These are phyloP conservation scores for Cyprinodon brontotheroides DNA, from an alignment of 2,113 vertebrate genomes.

Conservation along the genomic window DNA sequence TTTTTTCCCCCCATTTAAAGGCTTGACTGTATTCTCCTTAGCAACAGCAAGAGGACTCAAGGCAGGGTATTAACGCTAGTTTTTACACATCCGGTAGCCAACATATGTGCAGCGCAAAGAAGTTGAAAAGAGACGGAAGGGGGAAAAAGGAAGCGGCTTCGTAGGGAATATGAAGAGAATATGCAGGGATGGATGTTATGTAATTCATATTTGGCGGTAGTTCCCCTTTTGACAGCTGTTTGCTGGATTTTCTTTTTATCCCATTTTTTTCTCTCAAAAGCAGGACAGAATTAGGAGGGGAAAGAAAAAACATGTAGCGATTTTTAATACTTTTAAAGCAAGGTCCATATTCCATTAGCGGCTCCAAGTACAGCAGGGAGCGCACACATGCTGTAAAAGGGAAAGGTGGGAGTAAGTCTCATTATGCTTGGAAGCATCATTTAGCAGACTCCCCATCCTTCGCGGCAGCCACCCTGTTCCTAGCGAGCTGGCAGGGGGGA, in stretches of 20 bases:
- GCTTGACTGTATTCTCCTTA: slow-evolving; percentile 70
- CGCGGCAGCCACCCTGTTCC: slow-evolving; percentile 34
- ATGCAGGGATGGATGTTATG: slow-evolving; percentile 38
- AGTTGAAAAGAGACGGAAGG: slow-evolving; percentile 22
- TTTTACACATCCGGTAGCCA: slow-evolving; percentile 61
- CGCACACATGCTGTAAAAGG: background rate
- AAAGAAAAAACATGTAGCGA: slow-evolving; percentile 10
- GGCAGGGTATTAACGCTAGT: slow-evolving; percentile 59
- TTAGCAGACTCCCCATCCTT: slow-evolving; percentile 36
- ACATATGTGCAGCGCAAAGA: slow-evolving; percentile 62
- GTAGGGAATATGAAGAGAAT: slow-evolving; percentile 38
- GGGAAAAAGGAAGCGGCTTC: background rate
- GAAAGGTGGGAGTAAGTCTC: slow-evolving; percentile 34
- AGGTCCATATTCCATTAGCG: slow-evolving; percentile 26
- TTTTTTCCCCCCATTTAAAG: slow-evolving; percentile 2
- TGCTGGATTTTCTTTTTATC: slow-evolving; percentile 53
- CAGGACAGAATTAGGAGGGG: slow-evolving; percentile 7
- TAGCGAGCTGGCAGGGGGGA: slow-evolving; percentile 56
- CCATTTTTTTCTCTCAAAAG: slow-evolving; percentile 18
- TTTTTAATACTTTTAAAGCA: slow-evolving; percentile 32
- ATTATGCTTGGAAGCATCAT: slow-evolving; percentile 58
- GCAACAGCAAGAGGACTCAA: slow-evolving; percentile 70
- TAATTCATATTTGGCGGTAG: slow-evolving; percentile 43
- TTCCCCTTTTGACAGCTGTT: slow-evolving; percentile 60
- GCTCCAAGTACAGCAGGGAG: slow-evolving; percentile 1